phyloP scores from a whole-genome alignment of 2,113 vertebrate genomes.

The Phocoena phocoena region DNA sequence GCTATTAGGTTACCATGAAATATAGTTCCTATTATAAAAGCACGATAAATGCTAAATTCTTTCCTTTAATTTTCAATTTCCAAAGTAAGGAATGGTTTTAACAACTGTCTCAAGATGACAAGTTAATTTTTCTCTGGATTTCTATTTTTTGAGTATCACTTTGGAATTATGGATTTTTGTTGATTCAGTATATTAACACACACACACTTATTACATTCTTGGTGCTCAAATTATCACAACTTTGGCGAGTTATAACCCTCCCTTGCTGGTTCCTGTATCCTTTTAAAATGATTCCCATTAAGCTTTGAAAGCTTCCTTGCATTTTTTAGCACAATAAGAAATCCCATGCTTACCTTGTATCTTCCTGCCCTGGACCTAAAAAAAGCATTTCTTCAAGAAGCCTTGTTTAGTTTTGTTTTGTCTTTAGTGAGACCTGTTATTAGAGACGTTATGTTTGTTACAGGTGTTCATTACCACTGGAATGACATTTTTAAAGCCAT shows the following conservation, averaged over 20 bases:
- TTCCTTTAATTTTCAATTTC: background rate
- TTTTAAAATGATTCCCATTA: background rate
- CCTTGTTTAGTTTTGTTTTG: background rate
- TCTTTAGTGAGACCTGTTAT: background rate
- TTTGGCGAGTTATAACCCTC: background rate
- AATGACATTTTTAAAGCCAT: background rate
- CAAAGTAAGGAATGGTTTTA: background rate
- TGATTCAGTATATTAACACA: background rate
- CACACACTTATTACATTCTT: background rate
- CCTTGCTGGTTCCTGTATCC: background rate
- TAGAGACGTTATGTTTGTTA: background rate
- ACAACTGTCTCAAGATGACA: background rate
- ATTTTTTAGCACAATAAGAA: background rate
- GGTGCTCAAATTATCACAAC: background rate
- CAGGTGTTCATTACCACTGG: background rate
- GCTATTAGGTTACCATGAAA: background rate
- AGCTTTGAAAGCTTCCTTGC: background rate
- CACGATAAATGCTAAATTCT: background rate
- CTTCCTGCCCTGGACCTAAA: background rate
- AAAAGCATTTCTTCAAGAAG: background rate
- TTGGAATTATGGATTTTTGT: background rate
- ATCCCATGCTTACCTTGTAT: background rate
- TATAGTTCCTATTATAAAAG: background rate
- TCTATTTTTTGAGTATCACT: background rate
- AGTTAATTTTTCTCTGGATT: slow-evolving; percentile 7